Evolutionary conservation across 2,797 vertebrate species (phyloP).

Genomic region (Xyrichtys novacula): DNA sequence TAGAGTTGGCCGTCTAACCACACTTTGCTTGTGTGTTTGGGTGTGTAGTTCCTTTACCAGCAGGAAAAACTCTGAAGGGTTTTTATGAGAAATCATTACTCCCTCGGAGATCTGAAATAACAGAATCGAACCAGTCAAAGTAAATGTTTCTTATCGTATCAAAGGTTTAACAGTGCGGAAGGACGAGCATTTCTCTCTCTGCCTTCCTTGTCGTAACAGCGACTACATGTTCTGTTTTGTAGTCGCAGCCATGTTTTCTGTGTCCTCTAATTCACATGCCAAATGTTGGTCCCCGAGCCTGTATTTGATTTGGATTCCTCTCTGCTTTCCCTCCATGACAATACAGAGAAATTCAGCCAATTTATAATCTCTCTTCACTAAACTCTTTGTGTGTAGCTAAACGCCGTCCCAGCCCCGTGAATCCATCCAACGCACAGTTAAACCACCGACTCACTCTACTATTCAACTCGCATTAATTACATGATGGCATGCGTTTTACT

Average conservation of each 20-base stretch:
- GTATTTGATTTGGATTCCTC: not conserved
- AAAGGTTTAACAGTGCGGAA: too few relatives aligned
- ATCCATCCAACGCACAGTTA: conserved; percentile 1
- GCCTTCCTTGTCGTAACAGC: not conserved
- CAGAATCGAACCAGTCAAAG: too few relatives aligned
- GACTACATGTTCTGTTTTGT: not conserved
- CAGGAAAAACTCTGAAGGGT: too few relatives aligned
- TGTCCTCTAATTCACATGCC: not conserved
- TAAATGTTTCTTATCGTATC: not conserved
- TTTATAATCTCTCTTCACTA: not conserved
- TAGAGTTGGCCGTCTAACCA: too few relatives aligned
- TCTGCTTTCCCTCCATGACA: not conserved
- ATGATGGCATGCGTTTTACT: conserved; percentile 11
- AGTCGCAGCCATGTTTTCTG: not conserved
- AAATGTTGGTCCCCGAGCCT: not conserved
- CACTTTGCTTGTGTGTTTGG: too few relatives aligned
- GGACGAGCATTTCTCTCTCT: not conserved
- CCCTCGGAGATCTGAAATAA: too few relatives aligned
- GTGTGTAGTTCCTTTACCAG: too few relatives aligned
- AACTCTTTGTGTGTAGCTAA: not conserved
- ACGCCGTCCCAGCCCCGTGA: not conserved
- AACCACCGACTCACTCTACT: conserved; percentile 13
- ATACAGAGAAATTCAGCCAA: not conserved
- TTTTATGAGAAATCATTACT: too few relatives aligned
- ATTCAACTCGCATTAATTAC: conserved; percentile 31